Evolutionary conservation across 2,797 vertebrate species (phyloP), one percentile per base, ranked within the genome.

Genomic region (Acomys russatus): DNA sequence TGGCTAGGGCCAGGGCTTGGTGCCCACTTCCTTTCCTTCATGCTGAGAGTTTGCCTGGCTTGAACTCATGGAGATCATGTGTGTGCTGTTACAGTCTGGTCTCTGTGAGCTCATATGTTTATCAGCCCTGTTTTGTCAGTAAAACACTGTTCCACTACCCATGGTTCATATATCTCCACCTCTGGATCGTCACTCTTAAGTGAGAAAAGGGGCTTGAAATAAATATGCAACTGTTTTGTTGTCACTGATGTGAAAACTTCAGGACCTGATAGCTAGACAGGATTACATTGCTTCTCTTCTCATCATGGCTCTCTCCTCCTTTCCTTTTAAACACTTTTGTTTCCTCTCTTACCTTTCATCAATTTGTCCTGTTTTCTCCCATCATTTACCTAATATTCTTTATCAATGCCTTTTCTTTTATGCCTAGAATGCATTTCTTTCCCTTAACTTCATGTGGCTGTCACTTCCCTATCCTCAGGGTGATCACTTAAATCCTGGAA

Each of bases 171-270:
- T 14, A 7, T 49, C 12, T 49, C 9, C 2, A 84, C 11, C 11
- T 63, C 44, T 71, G 44, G 3, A 5, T 86, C 22, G 22, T 68
- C 74, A 59, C 54, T 84, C 8, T 38, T 64, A 82, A 71, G 20
- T 49, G 54, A 93, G 51, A 25, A 76, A 51, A 94, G 14, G 10
- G 18, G 6, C 68, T 1, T 91, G 63, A 79, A 68, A 49, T 91
- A 84, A 87, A 91, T 64, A 33, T 63, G 49, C 11, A 77, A 10
- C 38, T 63, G 71, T 82, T 44, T 61, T 91, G 9, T 28, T 73
- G 44, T 95, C 66, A n/a, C 15, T 93, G 30, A 63, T 90, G 17
- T 59, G 33, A 91, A 96, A 38, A 25, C 49, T 78, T 91, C 1
- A 77, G 12, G 59, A 71, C 80, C 15, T 96, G 7, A 4, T 25